Base-by-base conservation (phyloP, 1,140 invertebrate genomes). In the Notospermus geniculatus region DNA sequence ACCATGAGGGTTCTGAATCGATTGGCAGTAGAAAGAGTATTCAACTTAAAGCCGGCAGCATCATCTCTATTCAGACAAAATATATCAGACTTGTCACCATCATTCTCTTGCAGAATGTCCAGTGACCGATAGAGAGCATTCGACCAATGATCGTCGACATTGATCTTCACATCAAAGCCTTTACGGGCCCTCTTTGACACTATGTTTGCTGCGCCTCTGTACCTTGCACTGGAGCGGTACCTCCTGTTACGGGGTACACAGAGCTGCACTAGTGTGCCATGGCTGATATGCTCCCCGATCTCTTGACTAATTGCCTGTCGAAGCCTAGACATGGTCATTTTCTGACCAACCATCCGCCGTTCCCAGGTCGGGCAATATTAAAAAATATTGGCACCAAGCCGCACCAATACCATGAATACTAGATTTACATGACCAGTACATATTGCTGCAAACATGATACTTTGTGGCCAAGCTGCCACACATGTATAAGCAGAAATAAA, bases 291-390 rank as follows among this genome's bases (percentile, higher is more conserved):
- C 25, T 50, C 46, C 25, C 46, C 46, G 4, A 50, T 50, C n/a
- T 50, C 46, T 50, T 50, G 4, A n/a, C 46, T 50, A 7, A 50
- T 50, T 19, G 46, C 46, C 4, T 7, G 19, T 5, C 46, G n/a
- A 5, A 50, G 25, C 25, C 46, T 50, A 5, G 46, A 7, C 46
- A 50, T 50, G n/a, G 25, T 23, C 46, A 23, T 50, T 19, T 50
- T 50, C 25, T 50, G 46, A 27, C 46, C 46, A 27, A 50, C 46
- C 5, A 4, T 50, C n/a, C n/a, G 4, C 5, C 46, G 46, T 27
- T 50, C 46, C 46, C 46, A 50, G n/a, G 46, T 50, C n/a, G n/a
- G 25, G 25, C 46, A n/a, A n/a, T n/a, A n/a, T n/a, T n/a, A n/a
- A n/a, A n/a, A n/a, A n/a, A n/a, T n/a, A n/a, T n/a, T n/a, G n/a